Evolutionary conservation across 1,140 invertebrate species (phyloP).

Genomic region (Drosophila paulistorum): DNA sequence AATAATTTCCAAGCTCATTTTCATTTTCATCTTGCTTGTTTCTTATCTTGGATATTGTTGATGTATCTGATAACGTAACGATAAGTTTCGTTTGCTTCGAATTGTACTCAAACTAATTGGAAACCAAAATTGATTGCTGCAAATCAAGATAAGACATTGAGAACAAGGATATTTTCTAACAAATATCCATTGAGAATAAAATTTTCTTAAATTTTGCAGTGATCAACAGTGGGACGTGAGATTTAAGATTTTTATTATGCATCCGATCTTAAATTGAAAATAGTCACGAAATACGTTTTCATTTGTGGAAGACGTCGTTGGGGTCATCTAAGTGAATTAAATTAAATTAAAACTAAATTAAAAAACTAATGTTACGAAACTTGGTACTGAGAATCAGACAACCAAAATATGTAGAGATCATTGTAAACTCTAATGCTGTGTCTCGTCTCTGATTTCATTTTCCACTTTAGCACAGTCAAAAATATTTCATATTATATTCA

Average conservation of each 20-base stretch:
- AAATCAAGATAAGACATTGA: constrained; percentile 23
- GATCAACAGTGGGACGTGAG: neutral
- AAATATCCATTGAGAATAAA: neutral
- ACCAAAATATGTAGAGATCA: no score
- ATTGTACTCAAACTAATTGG: constrained; percentile 36
- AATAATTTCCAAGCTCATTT: constrained; percentile 3
- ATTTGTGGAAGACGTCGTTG: neutral
- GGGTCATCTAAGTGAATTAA: no score
- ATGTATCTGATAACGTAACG: constrained; percentile 35
- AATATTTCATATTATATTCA: no score
- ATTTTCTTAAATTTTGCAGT: neutral
- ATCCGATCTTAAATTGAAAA: neutral
- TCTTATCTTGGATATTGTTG: constrained; percentile 35
- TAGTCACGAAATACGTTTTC: neutral
- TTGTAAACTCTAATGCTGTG: no score
- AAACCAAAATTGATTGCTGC: neutral
- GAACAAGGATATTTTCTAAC: constrained; percentile 28
- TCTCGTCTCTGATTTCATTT: no score
- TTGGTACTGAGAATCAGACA: no score
- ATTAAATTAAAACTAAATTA: no score
- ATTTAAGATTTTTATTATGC: neutral
- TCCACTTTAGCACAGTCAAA: no score
- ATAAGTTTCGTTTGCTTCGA: neutral
- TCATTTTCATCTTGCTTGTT: neutral
- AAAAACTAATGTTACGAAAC: no score